Conservation (phyloP, 2,888 invertebrate genomes). For the Barypeithes pellucidus region DNA sequence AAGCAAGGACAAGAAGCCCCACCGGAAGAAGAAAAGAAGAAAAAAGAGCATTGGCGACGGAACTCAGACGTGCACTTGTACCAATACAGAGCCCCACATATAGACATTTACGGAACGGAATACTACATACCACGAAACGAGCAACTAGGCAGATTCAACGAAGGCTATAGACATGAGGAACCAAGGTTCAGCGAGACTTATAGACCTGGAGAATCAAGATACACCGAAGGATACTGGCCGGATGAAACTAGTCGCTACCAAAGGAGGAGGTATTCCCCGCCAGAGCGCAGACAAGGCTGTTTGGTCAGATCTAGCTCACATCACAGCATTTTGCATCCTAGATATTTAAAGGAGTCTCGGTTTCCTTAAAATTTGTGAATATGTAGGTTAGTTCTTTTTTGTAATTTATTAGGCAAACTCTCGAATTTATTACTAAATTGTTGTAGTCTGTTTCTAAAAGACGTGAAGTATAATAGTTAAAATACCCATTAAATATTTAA, state of each 20-base stretch:
- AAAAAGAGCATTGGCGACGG: slow-evolving; percentile 81
- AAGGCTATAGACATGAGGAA: slow-evolving; percentile 41
- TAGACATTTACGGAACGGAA: slow-evolving; percentile 79
- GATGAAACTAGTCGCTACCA: slow-evolving; percentile 69
- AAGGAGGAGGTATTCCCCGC: slow-evolving; percentile 71
- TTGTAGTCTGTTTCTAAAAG: no score
- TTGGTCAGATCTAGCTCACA: slow-evolving; percentile 74
- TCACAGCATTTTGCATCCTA: slow-evolving; percentile 77
- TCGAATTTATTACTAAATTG: no score
- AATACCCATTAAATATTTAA: no score
- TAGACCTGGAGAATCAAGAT: slow-evolving; percentile 24
- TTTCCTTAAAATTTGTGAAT: slow-evolving; percentile 70
- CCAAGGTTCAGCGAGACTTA: slow-evolving; percentile 51
- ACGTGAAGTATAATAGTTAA: no score
- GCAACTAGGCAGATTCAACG: slow-evolving; percentile 28
- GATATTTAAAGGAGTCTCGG: slow-evolving; percentile 78
- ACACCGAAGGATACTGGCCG: slow-evolving; percentile 61
- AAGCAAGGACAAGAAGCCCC: slow-evolving; percentile 74
- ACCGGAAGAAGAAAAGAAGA: slow-evolving; percentile 75
- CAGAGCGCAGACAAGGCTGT: slow-evolving; percentile 66
- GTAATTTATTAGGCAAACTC: neutral
- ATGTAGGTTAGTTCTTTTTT: slow-evolving; percentile 41
- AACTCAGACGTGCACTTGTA: slow-evolving; percentile 73
- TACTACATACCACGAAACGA: slow-evolving; percentile 70
- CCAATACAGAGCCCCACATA: slow-evolving; percentile 78